Percentiles rank a stretch among this genome's conserved stretches.
Evolutionary conservation across 2,113 vertebrate genomes (phyloP).

Genomic region (Pelecanoides urinatrix): DNA sequence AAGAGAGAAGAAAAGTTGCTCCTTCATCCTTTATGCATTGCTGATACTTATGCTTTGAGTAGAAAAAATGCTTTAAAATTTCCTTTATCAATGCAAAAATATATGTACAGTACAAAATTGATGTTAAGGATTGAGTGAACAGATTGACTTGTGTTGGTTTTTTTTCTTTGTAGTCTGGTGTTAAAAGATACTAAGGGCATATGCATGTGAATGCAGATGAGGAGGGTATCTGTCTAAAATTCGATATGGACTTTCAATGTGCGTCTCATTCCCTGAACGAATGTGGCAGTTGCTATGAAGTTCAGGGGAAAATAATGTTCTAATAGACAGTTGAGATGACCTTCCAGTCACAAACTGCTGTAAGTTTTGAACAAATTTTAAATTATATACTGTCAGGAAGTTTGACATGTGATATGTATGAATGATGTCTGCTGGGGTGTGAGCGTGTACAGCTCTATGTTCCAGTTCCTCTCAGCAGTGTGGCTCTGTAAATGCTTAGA

Average conservation of each 20-base stretch:
- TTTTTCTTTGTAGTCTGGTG: neutral
- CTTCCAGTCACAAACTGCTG: neutral
- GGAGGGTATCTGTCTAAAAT: neutral
- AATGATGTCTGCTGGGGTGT: neutral
- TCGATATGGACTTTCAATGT: neutral
- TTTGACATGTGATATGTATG: fast-evolving
- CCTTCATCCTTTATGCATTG: neutral
- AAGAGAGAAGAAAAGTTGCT: neutral
- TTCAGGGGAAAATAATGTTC: neutral
- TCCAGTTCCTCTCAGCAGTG: neutral
- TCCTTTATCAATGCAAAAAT: neutral
- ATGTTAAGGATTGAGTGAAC: neutral
- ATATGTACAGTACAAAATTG: neutral
- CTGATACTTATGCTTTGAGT: neutral
- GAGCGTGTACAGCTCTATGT: neutral
- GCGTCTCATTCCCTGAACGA: neutral
- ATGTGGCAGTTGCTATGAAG: neutral
- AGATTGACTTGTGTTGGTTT: neutral
- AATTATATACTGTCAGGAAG: neutral
- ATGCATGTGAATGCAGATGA: neutral
- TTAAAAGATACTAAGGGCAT: neutral
- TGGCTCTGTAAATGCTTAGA: neutral
- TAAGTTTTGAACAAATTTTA: neutral
- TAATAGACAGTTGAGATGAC: neutral
- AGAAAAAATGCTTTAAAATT: neutral